A percentile compares a stretch with the other conserved stretches of the same genome.
phyloP scores from a whole-genome alignment of 2,888 invertebrate genomes.

The Pimpla rufipes region DNA sequence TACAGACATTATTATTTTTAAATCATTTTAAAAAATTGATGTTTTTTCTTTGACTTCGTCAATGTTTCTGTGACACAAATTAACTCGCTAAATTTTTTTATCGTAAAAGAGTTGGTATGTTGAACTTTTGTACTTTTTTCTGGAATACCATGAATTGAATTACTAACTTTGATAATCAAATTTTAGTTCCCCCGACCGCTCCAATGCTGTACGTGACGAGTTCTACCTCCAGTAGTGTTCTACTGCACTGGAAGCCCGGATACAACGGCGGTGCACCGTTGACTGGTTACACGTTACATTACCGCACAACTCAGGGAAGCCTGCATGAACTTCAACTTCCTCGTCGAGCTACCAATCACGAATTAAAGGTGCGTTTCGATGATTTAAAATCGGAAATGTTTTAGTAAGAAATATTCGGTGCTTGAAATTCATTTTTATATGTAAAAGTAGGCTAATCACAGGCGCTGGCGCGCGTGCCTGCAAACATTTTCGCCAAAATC shows the following conservation, averaged over 20 bases:
- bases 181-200: conserved; percentile 90
- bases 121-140: background rate
- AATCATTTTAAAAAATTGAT: no score
- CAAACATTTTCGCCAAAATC: no score
- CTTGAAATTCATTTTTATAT: no score
- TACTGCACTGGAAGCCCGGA: conserved; percentile 91
- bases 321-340: conserved; percentile 89
- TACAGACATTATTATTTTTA: no score
- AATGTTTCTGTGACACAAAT: no score
- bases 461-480: no score
- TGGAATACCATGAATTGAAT: background rate
- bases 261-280: conserved; percentile 90
- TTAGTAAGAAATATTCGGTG: no score
- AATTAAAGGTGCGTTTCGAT: conserved; percentile 88
- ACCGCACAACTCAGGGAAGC: conserved; percentile 89
- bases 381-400: no score
- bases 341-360: conserved; percentile 89
- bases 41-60: no score
- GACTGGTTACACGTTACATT: conserved; percentile 89
- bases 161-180: background rate
- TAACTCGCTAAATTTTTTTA: no score
- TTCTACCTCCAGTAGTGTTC: conserved; percentile 91
- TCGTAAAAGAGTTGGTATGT: no score
- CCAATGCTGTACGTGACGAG: conserved; percentile 91
- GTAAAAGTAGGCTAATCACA: no score